Evolutionary conservation across 37 sponge, comb jelly and placozoan species (phyloP), one percentile per base, ranked within the genome.

Genomic region (Chondrilla cf. caribensis): DNA sequence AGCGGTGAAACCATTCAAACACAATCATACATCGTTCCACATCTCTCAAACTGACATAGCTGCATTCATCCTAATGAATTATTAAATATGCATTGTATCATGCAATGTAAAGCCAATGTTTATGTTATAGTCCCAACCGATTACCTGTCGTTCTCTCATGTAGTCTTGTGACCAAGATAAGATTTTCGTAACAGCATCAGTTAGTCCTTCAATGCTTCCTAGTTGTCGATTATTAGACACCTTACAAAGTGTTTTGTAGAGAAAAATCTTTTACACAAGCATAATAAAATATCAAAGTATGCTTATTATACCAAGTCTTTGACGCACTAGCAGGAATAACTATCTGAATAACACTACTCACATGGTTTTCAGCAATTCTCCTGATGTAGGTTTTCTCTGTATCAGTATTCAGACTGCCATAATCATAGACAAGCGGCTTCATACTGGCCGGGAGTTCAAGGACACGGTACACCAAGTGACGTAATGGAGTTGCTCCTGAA

Each of bases 371-470:
- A 65, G 92, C 96, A 29, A 95, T 95, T 86, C 90, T 91, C 1
- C 55, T 38, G 54, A 83, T 86, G 68, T 95, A 95, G 21, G 86
- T 91, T 40, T 51, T 70, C 57, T 95, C 96, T 25, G 86, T 90
- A 47, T n/a, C 72, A 14, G 54, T 81, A 43, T 83, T 88, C 62
- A 97, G 89, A 62, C 93, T 88, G 28, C 98, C 98, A 87, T 93
- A 97, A 86, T 97, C 97, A 91, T 94, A 97, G 44, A 97, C 89
- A 43, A 97, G 92, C n/a, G 94, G 91, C 70, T 84, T 58, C 93
- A 97, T 84, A 38, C 95, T 91, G 58, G 91, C 87, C 73, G 97
- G 97, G 11, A 97, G 83, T 58, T 89, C 92, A 72, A 94, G 81
- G 44, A 97, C 97, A 42, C 97, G 89, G 66, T 97, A 97, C 60